phyloP scores from a whole-genome alignment of 2,797 vertebrate genomes.

The Lateolabrax maculatus region DNA sequence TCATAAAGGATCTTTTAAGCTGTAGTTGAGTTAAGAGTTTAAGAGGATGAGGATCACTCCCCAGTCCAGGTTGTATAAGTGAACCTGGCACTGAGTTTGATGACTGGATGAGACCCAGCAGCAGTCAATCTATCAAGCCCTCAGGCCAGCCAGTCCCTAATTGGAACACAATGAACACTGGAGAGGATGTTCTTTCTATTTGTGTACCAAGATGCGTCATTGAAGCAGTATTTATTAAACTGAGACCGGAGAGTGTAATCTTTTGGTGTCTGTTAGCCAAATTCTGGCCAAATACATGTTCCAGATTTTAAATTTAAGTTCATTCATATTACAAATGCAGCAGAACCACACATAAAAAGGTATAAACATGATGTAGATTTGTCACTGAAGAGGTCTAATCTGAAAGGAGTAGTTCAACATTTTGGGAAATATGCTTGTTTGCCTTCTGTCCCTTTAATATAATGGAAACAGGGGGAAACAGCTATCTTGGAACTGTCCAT shows the following conservation, averaged over 20 bases:
- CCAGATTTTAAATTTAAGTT: background rate
- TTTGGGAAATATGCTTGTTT: background rate
- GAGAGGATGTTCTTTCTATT: slow-evolving; percentile 76
- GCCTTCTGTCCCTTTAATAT: background rate
- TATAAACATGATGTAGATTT: background rate
- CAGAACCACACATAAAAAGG: background rate
- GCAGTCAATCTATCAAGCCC: slow-evolving; percentile 61
- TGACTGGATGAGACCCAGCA: slow-evolving; percentile 63
- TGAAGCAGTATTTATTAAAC: slow-evolving; percentile 27
- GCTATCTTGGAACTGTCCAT: background rate
- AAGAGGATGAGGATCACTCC: slow-evolving; percentile 55
- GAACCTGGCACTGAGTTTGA: slow-evolving; percentile 62
- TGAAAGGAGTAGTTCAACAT: background rate
- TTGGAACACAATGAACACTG: slow-evolving; percentile 56
- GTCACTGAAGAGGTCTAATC: background rate
- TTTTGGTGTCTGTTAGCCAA: background rate
- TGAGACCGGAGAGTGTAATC: slow-evolving; percentile 14
- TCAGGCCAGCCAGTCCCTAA: slow-evolving; percentile 44
- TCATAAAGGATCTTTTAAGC: slow-evolving; percentile 13
- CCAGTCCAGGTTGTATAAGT: slow-evolving; percentile 62
- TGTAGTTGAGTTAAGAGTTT: slow-evolving; percentile 34
- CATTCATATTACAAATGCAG: background rate
- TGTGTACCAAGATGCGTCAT: slow-evolving; percentile 49
- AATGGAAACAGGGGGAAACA: background rate
- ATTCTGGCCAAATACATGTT: background rate